Base-by-base conservation (phyloP, 2,888 invertebrate genomes). In the Enchytraeus crypticus region DNA sequence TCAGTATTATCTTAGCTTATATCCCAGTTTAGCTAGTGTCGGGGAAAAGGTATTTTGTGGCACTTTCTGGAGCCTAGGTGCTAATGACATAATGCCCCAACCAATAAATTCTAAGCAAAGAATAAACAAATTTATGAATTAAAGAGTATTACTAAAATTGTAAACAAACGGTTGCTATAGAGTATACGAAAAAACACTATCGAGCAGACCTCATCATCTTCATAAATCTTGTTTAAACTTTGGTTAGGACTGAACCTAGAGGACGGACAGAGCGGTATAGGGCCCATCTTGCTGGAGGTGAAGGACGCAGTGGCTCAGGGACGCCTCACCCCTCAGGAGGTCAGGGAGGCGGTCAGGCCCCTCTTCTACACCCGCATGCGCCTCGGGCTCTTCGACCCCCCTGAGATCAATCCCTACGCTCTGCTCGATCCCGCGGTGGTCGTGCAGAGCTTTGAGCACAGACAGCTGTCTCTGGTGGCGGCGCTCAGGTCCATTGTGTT, bases 391-490 rank as follows among this genome's bases (percentile, higher is more conserved):
- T 70, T 70, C 59, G 70, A 70, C 58, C 70, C 70, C 23, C 57
- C 59, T 5, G 57, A 46, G 5, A 72, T 73, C 71, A 74, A 73
- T 63, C 75, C 74, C 0, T 75, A 73, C 63, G 57, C 58, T 26
- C 54, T 54, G 5, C 60, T 73, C 27, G 55, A 64, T 49, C 34
- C 63, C 21, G 63, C 66, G 18, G 23, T n/a, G 2, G 68, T 67
- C 4, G 58, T 72, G 2, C 66, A 70, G 60, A 66, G 66, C 54
- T 27, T 38, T 11, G 64, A 58, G 1, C 73, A 73, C 55, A 58
- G 69, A 49, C 32, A 65, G 26, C 63, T 72, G 23, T 67, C 73
- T 5, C 23, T 72, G 18, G 53, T 55, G 23, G 68, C 70, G 26
- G 72, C 73, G 18, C 65, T 66, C 54, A 67, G 70, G 63, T 68